A percentile compares a stretch with the other conserved stretches of the same genome.
phyloP scores from a whole-genome alignment of 2,113 vertebrate genomes.

The Cynopterus brachyotis region DNA sequence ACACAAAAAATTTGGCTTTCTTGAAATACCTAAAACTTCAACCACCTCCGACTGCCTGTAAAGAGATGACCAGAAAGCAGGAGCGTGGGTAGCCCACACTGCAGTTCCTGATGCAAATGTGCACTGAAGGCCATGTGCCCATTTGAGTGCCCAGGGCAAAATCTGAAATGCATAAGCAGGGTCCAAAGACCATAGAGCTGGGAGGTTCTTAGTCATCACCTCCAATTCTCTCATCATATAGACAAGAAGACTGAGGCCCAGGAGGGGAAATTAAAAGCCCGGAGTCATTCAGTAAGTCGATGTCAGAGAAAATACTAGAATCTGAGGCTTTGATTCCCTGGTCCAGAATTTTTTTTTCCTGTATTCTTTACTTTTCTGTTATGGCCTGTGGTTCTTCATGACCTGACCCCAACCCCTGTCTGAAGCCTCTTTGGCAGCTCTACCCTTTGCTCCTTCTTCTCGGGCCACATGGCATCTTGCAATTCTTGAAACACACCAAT shows the following conservation, averaged over 20 bases:
- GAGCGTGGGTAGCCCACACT: fast-evolving
- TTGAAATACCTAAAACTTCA: neutral
- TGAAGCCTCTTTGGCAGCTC: too few relatives aligned
- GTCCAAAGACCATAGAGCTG: neutral
- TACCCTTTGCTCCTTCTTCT: neutral
- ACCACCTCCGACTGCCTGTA: neutral
- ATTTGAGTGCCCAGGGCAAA: too few relatives aligned
- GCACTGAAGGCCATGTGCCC: neutral
- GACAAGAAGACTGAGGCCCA: fast-evolving
- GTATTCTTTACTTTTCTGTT: neutral
- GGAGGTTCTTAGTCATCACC: neutral
- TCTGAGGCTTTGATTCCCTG: neutral
- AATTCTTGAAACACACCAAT: neutral
- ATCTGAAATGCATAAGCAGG: neutral
- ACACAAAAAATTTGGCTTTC: too few relatives aligned
- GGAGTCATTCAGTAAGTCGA: neutral
- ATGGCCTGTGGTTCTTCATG: fast-evolving
- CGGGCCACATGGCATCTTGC: neutral
- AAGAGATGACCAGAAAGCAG: neutral
- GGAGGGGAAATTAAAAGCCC: neutral
- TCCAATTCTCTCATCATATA: neutral
- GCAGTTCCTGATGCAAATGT: fast-evolving
- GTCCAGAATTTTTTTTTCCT: neutral
- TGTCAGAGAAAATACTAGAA: neutral
- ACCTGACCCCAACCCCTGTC: fast-evolving